Percentiles rank a stretch among this genome's conserved stretches.
Evolutionary conservation across 2,888 invertebrate species (phyloP).

Genomic region (Cephus runcator): DNA sequence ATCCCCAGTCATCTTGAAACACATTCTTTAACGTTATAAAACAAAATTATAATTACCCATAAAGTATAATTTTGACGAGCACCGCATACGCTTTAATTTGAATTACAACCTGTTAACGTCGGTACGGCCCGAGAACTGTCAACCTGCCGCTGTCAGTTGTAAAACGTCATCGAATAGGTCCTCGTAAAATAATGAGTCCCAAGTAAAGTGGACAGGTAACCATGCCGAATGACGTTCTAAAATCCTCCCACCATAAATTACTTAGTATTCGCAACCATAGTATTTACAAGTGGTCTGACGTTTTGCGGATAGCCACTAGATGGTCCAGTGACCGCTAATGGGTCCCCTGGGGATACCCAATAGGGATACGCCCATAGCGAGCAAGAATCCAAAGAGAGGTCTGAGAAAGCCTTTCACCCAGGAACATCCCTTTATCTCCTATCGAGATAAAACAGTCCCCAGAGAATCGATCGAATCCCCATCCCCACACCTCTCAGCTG

Average conservation of each 20-base stretch:
- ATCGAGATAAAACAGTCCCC: not conserved
- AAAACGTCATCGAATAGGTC: not conserved
- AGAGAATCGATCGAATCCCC: not conserved
- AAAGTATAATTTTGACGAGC: not conserved
- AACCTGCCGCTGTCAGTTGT: not conserved
- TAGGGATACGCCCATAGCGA: constrained; percentile 1
- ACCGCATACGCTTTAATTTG: not conserved
- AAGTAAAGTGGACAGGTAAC: constrained; percentile 28
- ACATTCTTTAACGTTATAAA: not conserved
- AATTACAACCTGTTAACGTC: constrained; percentile 25
- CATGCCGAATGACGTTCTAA: constrained; percentile 18
- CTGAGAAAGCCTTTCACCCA: not conserved
- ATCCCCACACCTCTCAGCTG: not conserved
- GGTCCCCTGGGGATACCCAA: constrained; percentile 34
- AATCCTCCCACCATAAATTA: constrained; percentile 51
- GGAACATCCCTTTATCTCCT: not conserved
- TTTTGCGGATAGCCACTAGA: constrained; percentile 50
- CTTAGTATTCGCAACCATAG: constrained; percentile 37
- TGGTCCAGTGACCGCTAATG: constrained; percentile 50
- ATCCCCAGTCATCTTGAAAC: not conserved
- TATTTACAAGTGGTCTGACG: constrained; percentile 31
- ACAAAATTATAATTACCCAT: not conserved
- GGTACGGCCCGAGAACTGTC: constrained; percentile 7
- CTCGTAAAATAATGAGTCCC: constrained; percentile 42
- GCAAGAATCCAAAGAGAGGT: not conserved